Evolutionary conservation across 1,140 invertebrate species (phyloP).

Genomic region (Euwallacea similis): DNA sequence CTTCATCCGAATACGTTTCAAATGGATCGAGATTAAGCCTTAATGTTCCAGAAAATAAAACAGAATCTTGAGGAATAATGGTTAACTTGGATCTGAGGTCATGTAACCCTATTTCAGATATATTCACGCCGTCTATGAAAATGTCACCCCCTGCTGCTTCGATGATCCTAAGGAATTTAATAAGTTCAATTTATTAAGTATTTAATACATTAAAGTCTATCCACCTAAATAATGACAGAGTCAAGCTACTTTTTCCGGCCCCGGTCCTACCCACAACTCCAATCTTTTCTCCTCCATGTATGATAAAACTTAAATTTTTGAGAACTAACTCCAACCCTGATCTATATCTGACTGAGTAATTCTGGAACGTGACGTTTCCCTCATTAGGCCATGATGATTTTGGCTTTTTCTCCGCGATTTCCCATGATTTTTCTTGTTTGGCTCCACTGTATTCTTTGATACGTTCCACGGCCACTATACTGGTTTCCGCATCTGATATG

Average conservation of each 20-base stretch:
- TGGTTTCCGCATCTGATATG: conserved; percentile 95
- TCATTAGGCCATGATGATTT: conserved; percentile 70
- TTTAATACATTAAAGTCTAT: too few relatives aligned
- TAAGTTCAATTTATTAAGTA: too few relatives aligned
- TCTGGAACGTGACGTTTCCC: conserved; percentile 73
- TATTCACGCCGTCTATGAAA: conserved; percentile 86
- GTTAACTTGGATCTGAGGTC: conserved; percentile 83
- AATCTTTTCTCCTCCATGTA: conserved; percentile 76
- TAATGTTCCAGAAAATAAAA: conserved; percentile 83
- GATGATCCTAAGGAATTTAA: conserved; percentile 74
- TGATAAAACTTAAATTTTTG: conserved; percentile 66
- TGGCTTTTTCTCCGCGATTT: conserved; percentile 60
- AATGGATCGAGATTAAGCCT: conserved; percentile 87
- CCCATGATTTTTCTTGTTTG: conserved; percentile 72
- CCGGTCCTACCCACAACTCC: conserved; percentile 83
- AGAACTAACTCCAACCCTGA: conserved; percentile 80
- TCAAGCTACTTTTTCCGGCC: conserved; percentile 83
- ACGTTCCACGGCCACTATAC: conserved; percentile 95
- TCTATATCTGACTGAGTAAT: conserved; percentile 76
- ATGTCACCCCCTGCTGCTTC: conserved; percentile 84
- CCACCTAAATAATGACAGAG: conserved; percentile 73
- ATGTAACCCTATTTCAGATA: conserved; percentile 84
- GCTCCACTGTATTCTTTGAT: conserved; percentile 96
- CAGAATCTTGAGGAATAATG: conserved; percentile 90
- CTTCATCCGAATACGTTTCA: conserved; percentile 70